Percentiles rank a stretch among this genome's conserved stretches.
phyloP scores from a whole-genome alignment of 2,888 invertebrate species.

The Anarsia innoxiella region DNA sequence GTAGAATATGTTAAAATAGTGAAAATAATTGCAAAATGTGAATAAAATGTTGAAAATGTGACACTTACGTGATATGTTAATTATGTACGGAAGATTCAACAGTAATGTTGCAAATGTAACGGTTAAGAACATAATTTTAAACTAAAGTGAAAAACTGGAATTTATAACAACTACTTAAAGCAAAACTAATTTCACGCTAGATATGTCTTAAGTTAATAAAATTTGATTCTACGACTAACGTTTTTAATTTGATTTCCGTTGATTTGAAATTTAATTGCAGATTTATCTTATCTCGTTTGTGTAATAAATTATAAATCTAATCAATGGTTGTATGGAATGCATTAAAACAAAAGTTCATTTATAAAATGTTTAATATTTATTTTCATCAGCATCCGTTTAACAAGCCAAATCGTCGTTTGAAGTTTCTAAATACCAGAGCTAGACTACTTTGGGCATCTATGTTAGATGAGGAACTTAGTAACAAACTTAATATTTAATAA shows the following conservation, averaged over 20 bases:
- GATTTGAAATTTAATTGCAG: slow-evolving; percentile 6
- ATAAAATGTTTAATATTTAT: too few species aligned
- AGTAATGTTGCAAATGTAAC: slow-evolving; percentile 39
- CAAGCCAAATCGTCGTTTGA: too few species aligned
- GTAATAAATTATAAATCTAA: slow-evolving; percentile 26
- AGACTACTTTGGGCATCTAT: too few species aligned
- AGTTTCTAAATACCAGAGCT: too few species aligned
- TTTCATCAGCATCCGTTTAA: too few species aligned
- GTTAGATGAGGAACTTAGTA: too few species aligned
- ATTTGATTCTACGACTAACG: slow-evolving; percentile 22
- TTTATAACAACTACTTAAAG: slow-evolving; percentile 19
- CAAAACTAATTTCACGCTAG: slow-evolving; percentile 32
- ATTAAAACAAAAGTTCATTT: too few species aligned
- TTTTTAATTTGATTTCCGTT: slow-evolving; percentile 36
- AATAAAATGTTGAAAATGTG: slow-evolving; percentile 5
- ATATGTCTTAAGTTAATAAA: slow-evolving; percentile 27
- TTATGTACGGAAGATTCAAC: slow-evolving; percentile 28
- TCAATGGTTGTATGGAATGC: too few species aligned
- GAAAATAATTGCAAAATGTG: slow-evolving; percentile 1
- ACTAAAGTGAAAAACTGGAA: slow-evolving; percentile 22
- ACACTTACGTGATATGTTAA: slow-evolving; percentile 38
- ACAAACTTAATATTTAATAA: too few species aligned
- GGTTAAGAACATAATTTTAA: slow-evolving; percentile 40
- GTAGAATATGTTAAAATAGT: slow-evolving; percentile 10
- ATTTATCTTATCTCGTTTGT: neutral